Evolutionary conservation across 2,888 invertebrate species (phyloP).

Genomic region (Lochmaea capreae): DNA sequence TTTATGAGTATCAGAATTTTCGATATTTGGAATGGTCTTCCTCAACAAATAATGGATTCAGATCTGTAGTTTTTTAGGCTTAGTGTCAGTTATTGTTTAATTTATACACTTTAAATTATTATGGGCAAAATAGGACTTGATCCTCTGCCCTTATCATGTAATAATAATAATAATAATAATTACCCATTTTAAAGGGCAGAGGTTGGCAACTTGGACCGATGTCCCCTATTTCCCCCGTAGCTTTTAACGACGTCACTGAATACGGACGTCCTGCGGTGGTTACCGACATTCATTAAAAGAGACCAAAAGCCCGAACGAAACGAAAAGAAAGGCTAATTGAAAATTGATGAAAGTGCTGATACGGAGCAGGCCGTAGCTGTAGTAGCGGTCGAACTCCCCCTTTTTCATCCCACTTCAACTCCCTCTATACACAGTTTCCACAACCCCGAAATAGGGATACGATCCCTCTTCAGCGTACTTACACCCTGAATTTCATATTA

Average conservation of each 20-base stretch:
- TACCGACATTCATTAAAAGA: slow-evolving; percentile 41
- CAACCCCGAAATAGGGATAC: background rate
- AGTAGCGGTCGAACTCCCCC: slow-evolving; percentile 36
- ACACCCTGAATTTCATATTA: slow-evolving; percentile 53
- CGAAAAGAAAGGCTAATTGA: slow-evolving; percentile 56
- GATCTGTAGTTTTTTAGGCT: too few species aligned
- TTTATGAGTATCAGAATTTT: too few species aligned
- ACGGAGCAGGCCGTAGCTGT: slow-evolving; percentile 39
- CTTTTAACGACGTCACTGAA: slow-evolving; percentile 13
- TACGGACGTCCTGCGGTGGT: slow-evolving; percentile 2
- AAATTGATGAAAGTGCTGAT: slow-evolving; percentile 56
- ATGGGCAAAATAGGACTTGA: too few species aligned
- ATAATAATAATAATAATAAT: too few species aligned
- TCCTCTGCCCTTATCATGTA: too few species aligned
- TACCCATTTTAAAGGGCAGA: too few species aligned
- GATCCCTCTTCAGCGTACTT: background rate
- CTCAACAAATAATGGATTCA: too few species aligned
- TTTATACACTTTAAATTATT: too few species aligned
- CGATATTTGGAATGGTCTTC: too few species aligned
- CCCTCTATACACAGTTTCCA: slow-evolving; percentile 10
- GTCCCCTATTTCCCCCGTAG: background rate
- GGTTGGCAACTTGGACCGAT: too few species aligned
- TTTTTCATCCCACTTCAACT: slow-evolving; percentile 15
- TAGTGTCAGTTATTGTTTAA: too few species aligned
- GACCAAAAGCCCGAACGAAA: slow-evolving; percentile 41